Evolutionary conservation across 2,888 invertebrate species (phyloP), one percentile per base, ranked within the genome.

Genomic region (Orthosia incerta): DNA sequence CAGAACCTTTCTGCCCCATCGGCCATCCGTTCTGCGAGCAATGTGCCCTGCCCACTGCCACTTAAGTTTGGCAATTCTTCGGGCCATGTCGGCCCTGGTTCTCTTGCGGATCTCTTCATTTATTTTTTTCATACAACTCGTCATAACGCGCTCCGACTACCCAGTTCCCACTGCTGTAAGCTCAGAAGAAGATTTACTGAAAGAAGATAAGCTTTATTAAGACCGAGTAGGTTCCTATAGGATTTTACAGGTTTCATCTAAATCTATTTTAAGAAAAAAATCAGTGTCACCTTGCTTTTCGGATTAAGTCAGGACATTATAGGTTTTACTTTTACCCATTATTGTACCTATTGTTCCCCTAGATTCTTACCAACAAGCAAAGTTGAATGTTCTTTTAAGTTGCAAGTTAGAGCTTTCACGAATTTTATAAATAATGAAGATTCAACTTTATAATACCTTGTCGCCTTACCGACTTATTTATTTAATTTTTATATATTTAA

Each of bases 111-210:
- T n/a, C n/a, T n/a, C n/a, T n/a, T n/a, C n/a, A n/a, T n/a, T n/a
- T n/a, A n/a, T n/a, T n/a, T n/a, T n/a, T n/a, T n/a, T n/a, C n/a
- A n/a, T n/a, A n/a, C n/a, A 93, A 80, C 87, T 84, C 77, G 79
- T 88, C 71, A 93, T 93, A 93, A 93, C 89, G 66, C 74, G 72
- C 82, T 85, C 80, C 87, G 79, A 86, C 80, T 89, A 88, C 83
- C 79, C 75, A 69, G 72, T 74, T 76, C 71, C 68, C 53, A 64
- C 67, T 67, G 23, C 63, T 50, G 56, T 48, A 16, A 69, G 20
- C 26, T 60, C 45, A 20, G 60, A 55, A 82, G 51, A 61, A 23
- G 13, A 48, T 61, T 45, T n/a, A n/a, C 55, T 45, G 13, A 50
- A 55, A 50, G 23, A 53, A 18, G 26, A 15, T 18, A 31, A 13